phyloP scores from a whole-genome alignment of 1,140 invertebrate species.

The Brachionus angularis region DNA sequence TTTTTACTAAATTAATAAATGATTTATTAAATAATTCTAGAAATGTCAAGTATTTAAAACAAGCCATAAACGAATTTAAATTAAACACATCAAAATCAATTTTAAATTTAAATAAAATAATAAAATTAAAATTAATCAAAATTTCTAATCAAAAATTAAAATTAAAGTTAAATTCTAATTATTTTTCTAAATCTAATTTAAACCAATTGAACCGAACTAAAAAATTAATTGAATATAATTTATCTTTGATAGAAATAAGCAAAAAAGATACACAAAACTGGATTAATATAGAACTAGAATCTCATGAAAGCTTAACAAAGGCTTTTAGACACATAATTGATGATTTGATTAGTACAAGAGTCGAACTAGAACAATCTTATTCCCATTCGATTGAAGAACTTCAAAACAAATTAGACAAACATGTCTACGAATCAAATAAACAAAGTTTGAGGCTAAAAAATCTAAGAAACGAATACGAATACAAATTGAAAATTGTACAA shows the following conservation, averaged over 20 bases:
- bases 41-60: slow-evolving; percentile 3
- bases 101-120: background rate
- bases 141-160: too few species aligned
- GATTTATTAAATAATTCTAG: slow-evolving; percentile 2
- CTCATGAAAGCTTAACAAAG: background rate
- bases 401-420: slow-evolving; percentile 13
- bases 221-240: too few species aligned
- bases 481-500: background rate
- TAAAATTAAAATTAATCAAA: too few species aligned
- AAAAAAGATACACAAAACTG: too few species aligned
- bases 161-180: too few species aligned
- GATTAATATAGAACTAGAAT: too few species aligned
- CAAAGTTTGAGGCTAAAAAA: background rate
- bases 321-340: background rate
- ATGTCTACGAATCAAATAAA: background rate
- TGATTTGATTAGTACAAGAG: background rate
- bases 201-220: too few species aligned
- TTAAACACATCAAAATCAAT: background rate
- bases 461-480: slow-evolving; percentile 7
- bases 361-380: background rate
- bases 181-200: too few species aligned
- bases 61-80: background rate
- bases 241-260: too few species aligned
- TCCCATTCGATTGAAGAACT: background rate
- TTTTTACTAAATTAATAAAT: background rate